Evolutionary conservation across 2,113 vertebrate species (phyloP).

Genomic region (Nipponia nippon): DNA sequence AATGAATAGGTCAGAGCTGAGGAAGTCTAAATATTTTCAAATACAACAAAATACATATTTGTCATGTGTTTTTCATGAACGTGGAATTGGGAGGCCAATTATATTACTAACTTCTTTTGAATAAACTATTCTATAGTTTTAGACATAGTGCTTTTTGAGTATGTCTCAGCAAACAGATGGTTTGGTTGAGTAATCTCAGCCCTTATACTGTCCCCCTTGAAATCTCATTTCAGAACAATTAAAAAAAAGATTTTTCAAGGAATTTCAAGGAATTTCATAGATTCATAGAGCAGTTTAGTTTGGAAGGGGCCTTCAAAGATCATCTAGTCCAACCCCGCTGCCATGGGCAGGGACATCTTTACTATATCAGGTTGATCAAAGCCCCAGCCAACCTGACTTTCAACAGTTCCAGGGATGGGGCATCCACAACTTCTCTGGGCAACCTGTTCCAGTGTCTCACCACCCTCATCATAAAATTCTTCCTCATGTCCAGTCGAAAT

Average conservation of each 20-base stretch:
- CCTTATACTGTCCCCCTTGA: background rate
- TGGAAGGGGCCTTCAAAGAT: background rate
- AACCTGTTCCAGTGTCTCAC: background rate
- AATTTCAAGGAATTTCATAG: background rate
- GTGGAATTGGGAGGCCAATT: background rate
- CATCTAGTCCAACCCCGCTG: background rate
- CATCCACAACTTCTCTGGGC: background rate
- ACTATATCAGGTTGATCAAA: background rate
- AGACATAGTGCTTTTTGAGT: background rate
- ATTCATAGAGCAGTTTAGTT: background rate
- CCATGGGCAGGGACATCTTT: background rate
- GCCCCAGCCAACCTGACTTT: background rate
- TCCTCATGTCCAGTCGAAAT: background rate
- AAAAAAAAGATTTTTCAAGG: background rate
- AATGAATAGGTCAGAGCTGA: background rate
- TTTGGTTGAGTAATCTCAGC: background rate
- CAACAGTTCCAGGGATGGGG: background rate
- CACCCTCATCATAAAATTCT: too few relatives aligned
- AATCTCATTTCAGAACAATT: background rate
- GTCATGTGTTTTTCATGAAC: background rate
- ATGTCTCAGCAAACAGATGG: background rate
- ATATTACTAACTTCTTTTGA: background rate
- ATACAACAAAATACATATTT: background rate
- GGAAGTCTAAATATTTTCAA: background rate
- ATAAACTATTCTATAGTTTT: background rate